These are phyloP conservation scores for Hyalella azteca DNA, from an alignment of 2,888 invertebrate genomes.

Conservation along the genomic window DNA sequence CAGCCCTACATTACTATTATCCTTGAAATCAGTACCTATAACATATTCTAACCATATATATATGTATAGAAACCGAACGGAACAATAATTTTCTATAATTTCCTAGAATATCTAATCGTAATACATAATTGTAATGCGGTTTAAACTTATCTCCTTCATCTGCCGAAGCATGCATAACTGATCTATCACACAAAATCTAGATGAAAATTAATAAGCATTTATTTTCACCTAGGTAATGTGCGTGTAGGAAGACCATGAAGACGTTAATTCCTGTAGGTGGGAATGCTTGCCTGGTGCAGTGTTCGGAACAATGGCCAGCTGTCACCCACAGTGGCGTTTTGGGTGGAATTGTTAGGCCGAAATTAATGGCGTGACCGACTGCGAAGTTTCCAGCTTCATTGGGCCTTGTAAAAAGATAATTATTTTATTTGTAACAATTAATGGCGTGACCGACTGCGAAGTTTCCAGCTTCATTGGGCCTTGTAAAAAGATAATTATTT, in stretches of 20 bases:
- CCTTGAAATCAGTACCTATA: too few relatives aligned
- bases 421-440: background rate
- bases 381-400: slow-evolving; percentile 42
- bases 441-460: slow-evolving; percentile 42
- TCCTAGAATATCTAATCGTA: background rate
- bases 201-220: background rate
- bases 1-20: too few relatives aligned
- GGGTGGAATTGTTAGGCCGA: slow-evolving; percentile 48
- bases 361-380: slow-evolving; percentile 44
- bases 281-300: slow-evolving; percentile 69
- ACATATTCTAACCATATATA: too few relatives aligned
- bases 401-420: slow-evolving; percentile 11
- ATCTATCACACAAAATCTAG: background rate
- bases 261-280: slow-evolving; percentile 81
- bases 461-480: slow-evolving; percentile 39
- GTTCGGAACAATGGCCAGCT: slow-evolving; percentile 43
- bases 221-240: slow-evolving; percentile 72
- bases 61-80: too few relatives aligned
- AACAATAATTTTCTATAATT: too few relatives aligned
- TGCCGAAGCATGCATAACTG: too few relatives aligned
- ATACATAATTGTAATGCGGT: background rate
- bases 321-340: slow-evolving; percentile 38
- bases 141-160: too few relatives aligned
- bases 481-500: slow-evolving; percentile 32
- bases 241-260: slow-evolving; percentile 81